Evolutionary conservation across 2,888 invertebrate genomes (phyloP).

Genomic region (Diachrysia chrysitis): DNA sequence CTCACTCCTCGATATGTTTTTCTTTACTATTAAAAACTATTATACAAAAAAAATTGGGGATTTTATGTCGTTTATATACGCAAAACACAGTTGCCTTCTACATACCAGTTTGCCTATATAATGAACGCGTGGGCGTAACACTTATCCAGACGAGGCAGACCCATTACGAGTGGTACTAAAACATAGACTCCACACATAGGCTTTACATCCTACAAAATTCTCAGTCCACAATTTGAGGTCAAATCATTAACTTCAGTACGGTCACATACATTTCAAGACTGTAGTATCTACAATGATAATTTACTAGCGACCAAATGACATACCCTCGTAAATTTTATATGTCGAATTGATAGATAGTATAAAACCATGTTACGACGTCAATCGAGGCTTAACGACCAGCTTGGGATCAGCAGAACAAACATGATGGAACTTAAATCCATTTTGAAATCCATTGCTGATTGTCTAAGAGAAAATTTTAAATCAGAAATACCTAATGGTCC

Average conservation of each 20-base stretch:
- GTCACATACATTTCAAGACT: conserved; percentile 7
- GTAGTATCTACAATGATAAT: conserved; percentile 20
- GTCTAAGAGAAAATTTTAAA: neutral
- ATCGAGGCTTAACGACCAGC: conserved; percentile 49
- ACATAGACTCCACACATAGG: neutral
- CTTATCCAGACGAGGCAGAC: neutral
- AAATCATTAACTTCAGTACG: conserved; percentile 18
- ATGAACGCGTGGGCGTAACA: neutral
- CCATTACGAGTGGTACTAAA: conserved; percentile 1
- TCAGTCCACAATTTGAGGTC: neutral
- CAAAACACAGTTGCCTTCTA: too few species aligned
- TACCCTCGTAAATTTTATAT: conserved; percentile 54
- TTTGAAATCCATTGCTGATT: conserved; percentile 28
- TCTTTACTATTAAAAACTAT: too few species aligned
- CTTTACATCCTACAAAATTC: neutral
- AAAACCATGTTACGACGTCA: conserved; percentile 56
- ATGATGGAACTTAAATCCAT: conserved; percentile 20
- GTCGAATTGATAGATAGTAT: conserved; percentile 56
- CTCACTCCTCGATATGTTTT: too few species aligned
- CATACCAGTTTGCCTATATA: neutral
- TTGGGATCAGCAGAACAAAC: conserved; percentile 35
- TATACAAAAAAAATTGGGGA: too few species aligned
- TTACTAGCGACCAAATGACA: conserved; percentile 28
- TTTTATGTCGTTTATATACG: too few species aligned
- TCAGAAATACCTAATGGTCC: neutral